Evolutionary conservation across 2,113 vertebrate genomes (phyloP).

Genomic region (Chrysochloris asiatica): DNA sequence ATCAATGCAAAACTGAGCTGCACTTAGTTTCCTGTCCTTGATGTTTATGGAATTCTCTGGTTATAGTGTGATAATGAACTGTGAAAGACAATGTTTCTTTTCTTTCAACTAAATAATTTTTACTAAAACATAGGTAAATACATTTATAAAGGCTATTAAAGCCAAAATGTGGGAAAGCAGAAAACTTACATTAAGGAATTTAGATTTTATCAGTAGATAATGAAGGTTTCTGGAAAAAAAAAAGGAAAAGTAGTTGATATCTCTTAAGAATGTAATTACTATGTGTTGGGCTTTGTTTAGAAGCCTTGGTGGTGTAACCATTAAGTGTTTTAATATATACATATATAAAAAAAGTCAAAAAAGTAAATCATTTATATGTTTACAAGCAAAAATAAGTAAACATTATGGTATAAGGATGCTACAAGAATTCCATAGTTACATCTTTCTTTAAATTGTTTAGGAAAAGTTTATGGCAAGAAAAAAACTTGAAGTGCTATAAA

Average conservation of each 20-base stretch:
- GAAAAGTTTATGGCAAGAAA: neutral
- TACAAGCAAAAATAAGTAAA: conserved; percentile 30
- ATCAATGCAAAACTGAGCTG: conserved; percentile 3
- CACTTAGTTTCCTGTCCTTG: conserved; percentile 50
- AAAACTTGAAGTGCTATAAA: neutral
- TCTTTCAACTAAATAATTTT: conserved; percentile 58
- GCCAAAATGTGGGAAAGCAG: neutral
- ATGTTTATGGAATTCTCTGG: conserved; percentile 21
- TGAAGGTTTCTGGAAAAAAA: too few species aligned
- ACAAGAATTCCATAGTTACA: neutral
- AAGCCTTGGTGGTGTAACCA: neutral
- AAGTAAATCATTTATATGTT: neutral
- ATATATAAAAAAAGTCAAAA: neutral
- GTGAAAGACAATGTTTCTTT: neutral
- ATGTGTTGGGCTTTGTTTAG: too few species aligned
- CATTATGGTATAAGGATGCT: neutral
- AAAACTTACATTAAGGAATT: conserved; percentile 28
- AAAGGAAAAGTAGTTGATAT: neutral
- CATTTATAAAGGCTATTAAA: neutral
- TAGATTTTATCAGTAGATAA: neutral
- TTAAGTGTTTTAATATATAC: neutral
- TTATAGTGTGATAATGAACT: conserved; percentile 32
- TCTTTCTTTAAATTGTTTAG: conserved; percentile 23
- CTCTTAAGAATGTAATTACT: conserved; percentile 24
- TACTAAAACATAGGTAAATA: conserved; percentile 42